phyloP scores from a whole-genome alignment of 2,113 vertebrate genomes.

The Apodemus speciosus region DNA sequence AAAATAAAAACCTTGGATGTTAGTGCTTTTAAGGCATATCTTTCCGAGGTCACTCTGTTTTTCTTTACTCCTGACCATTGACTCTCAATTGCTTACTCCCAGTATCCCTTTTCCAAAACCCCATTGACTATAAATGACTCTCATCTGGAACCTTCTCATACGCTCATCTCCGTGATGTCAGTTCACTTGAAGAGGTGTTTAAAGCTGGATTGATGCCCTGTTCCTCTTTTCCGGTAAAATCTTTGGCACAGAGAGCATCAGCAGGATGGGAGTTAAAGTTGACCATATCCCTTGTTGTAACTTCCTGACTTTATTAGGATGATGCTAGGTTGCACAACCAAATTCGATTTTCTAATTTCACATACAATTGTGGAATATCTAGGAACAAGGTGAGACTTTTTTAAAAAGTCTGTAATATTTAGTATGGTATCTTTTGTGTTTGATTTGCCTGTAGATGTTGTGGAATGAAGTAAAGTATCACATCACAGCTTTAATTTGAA shows the following conservation, averaged over 20 bases:
- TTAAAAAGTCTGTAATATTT: neutral
- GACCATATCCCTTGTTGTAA: neutral
- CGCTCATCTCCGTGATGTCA: neutral
- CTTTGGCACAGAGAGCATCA: neutral
- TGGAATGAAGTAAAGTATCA: neutral
- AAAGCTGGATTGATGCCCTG: neutral
- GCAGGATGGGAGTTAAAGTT: neutral
- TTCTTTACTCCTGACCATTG: neutral
- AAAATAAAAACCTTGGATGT: neutral
- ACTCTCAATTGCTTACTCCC: neutral
- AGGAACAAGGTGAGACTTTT: neutral
- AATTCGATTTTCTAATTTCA: neutral
- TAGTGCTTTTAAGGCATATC: neutral
- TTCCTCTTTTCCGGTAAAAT: neutral
- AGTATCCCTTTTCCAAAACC: neutral
- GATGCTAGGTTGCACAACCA: neutral
- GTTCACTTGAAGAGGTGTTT: neutral
- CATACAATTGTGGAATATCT: neutral
- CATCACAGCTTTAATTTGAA: neutral
- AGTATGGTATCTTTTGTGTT: neutral
- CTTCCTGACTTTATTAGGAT: neutral
- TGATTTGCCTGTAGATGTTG: neutral
- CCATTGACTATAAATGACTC: neutral
- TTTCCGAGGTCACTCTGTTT: neutral
- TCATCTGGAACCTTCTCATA: neutral